phyloP scores from a whole-genome alignment of 37 sponge, comb jelly and placozoan genomes.

The Spongia lamella region DNA sequence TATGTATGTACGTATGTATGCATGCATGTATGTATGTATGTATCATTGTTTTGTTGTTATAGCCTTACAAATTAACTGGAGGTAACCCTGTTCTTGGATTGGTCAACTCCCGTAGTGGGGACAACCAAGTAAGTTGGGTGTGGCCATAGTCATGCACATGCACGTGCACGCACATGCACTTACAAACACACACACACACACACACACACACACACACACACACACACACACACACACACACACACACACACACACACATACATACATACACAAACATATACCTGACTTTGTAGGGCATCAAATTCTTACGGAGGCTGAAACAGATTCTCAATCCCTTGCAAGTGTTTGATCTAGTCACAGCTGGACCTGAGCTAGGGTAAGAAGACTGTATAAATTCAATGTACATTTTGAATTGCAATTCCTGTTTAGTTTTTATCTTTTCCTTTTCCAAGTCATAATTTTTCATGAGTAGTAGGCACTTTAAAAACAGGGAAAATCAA shows the following conservation, averaged over 20 bases:
- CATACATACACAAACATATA: not conserved
- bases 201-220: not conserved
- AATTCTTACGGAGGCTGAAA: slow-evolving; percentile 84
- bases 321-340: slow-evolving; percentile 92
- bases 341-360: slow-evolving; percentile 87
- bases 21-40: not conserved
- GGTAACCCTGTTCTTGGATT: slow-evolving; percentile 86
- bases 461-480: no score
- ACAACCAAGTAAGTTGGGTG: slow-evolving; percentile 72
- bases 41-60: slow-evolving; percentile 12
- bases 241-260: no score
- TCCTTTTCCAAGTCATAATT: no score
- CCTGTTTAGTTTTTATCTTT: no score
- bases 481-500: no score
- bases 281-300: slow-evolving; percentile 69
- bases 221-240: not conserved
- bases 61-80: slow-evolving; percentile 60
- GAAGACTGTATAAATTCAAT: no score
- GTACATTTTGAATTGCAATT: no score
- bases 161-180: no score
- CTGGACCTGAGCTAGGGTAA: slow-evolving; percentile 87
- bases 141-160: no score
- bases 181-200: not conserved
- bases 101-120: slow-evolving; percentile 95
- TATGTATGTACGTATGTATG: slow-evolving; percentile 1